Evolutionary conservation across 2,113 vertebrate genomes (phyloP).

Genomic region (Amblyornis subalaris): DNA sequence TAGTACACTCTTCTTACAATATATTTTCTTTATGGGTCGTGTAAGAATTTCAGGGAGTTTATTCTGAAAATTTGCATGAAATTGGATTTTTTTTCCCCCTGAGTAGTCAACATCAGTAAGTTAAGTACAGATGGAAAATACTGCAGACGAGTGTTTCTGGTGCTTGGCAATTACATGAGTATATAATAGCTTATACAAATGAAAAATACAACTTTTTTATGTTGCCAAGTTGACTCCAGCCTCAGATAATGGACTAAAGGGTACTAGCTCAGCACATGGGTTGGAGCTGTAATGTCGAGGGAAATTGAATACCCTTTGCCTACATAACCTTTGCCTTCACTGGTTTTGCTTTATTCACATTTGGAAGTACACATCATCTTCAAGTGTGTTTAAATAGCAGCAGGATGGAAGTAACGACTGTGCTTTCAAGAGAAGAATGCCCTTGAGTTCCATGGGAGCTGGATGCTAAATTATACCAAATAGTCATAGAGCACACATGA

Average conservation of each 20-base stretch:
- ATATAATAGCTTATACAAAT: not conserved
- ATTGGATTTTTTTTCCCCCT: not conserved
- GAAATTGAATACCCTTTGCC: constrained; percentile 10
- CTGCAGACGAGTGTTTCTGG: not conserved
- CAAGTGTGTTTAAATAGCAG: constrained; percentile 13
- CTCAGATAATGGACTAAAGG: not conserved
- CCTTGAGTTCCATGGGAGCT: not conserved
- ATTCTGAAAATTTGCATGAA: not conserved
- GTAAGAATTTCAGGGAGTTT: not conserved
- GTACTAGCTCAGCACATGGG: not conserved
- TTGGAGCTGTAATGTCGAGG: not conserved
- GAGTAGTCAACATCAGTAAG: not conserved
- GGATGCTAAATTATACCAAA: not conserved
- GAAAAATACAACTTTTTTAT: not conserved
- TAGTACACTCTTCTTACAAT: not conserved
- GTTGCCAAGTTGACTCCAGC: not conserved
- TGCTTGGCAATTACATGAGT: not conserved
- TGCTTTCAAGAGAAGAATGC: not conserved
- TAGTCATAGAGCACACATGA: not conserved
- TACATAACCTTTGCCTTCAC: constrained; percentile 5
- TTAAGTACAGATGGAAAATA: not conserved
- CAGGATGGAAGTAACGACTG: constrained; percentile 27
- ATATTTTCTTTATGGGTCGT: not conserved
- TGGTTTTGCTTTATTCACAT: not conserved
- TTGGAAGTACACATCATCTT: constrained; percentile 9